phyloP scores from a whole-genome alignment of 2,888 invertebrate genomes.

The Tenthredo notha region DNA sequence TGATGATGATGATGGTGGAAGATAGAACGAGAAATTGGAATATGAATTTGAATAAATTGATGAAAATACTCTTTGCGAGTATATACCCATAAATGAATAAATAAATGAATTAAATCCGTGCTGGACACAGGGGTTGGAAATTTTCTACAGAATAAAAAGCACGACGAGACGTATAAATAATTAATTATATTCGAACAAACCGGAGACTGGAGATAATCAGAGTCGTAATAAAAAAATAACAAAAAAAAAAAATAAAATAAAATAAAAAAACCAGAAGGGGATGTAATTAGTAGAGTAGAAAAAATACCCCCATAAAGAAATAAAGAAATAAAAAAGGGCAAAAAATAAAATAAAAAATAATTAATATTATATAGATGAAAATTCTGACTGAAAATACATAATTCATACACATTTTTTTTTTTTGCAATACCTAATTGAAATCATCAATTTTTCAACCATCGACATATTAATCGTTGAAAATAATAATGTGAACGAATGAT shows the following conservation, averaged over 20 bases:
- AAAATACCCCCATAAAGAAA: not conserved
- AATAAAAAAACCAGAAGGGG: too few relatives aligned
- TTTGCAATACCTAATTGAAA: too few relatives aligned
- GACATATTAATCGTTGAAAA: too few relatives aligned
- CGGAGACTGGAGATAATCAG: not conserved
- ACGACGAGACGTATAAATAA: not conserved
- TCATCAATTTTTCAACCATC: too few relatives aligned
- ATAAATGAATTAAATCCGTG: not conserved
- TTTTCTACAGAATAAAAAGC: not conserved
- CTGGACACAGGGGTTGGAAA: not conserved
- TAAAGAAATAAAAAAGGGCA: too few relatives aligned
- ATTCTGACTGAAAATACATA: not conserved
- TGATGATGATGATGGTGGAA: too few relatives aligned
- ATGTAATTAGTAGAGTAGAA: not conserved
- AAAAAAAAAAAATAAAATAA: too few relatives aligned
- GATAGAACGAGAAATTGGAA: not conserved
- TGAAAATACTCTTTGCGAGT: not conserved
- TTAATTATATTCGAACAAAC: not conserved
- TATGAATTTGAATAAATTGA: slow-evolving; percentile 19
- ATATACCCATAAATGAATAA: not conserved
- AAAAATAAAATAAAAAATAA: too few relatives aligned
- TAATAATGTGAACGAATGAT: too few relatives aligned
- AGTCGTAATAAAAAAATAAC: not conserved
- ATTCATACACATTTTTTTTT: not conserved
- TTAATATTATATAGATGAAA: too few relatives aligned